Evolutionary conservation across 2,797 vertebrate species (phyloP).

Genomic region (Pteropus rufus): DNA sequence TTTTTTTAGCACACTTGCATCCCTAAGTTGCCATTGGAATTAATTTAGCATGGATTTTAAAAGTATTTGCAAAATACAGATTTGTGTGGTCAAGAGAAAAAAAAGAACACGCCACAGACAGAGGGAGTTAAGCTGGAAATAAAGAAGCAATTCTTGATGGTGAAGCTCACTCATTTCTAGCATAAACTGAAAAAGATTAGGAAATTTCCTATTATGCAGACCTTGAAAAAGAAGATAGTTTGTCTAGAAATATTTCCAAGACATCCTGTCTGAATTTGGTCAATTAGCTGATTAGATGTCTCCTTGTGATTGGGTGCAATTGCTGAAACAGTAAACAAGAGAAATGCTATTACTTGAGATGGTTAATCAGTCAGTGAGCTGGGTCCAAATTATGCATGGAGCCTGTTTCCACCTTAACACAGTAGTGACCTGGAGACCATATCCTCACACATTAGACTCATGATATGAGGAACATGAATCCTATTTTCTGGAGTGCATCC

Average conservation of each 20-base stretch:
- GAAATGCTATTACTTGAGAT: neutral
- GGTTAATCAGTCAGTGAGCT: neutral
- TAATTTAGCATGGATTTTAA: slow-evolving; percentile 66
- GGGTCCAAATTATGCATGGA: neutral
- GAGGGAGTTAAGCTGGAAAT: neutral
- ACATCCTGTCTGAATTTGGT: slow-evolving; percentile 44
- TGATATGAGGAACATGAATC: neutral
- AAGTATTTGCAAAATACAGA: neutral
- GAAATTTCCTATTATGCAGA: slow-evolving; percentile 10
- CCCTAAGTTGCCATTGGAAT: slow-evolving; percentile 43
- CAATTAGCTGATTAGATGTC: slow-evolving; percentile 49
- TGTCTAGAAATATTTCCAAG: slow-evolving; percentile 47
- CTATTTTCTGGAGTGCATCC: neutral
- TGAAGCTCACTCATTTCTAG: neutral
- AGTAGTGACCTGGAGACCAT: neutral
- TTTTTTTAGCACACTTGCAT: slow-evolving; percentile 57
- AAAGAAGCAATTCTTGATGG: neutral
- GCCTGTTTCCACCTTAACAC: neutral
- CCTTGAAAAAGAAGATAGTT: slow-evolving; percentile 40
- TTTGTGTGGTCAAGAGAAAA: neutral
- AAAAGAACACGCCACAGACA: neutral
- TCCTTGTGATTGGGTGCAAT: slow-evolving; percentile 28
- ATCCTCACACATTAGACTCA: neutral
- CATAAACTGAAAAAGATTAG: neutral
- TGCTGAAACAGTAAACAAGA: slow-evolving; percentile 40